Evolutionary conservation across 2,113 vertebrate genomes (phyloP), one percentile per base, ranked within the genome.

Genomic region (Arothron firmamentum): DNA sequence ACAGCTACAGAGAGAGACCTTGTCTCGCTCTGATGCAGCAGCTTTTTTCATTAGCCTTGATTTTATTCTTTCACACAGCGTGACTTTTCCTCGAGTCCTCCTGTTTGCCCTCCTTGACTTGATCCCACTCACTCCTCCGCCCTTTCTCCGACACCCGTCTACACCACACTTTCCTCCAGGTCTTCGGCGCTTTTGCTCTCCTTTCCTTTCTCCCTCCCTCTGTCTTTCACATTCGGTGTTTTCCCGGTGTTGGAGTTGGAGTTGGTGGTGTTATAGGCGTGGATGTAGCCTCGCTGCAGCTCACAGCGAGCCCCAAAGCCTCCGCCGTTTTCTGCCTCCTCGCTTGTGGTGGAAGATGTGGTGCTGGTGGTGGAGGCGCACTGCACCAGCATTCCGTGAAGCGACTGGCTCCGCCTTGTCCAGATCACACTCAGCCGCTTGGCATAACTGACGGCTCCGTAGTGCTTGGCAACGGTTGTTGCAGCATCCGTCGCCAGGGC

Each of bases 161-260:
- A 96, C 45, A 96, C 94, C 57, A 95, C 89, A 2, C 94, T 95
- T 80, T 95, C 94, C 70, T 95, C 94, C 66, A 96, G 85, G 70
- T 93, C 89, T 52, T 93, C 91, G 0, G 72, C 65, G 6, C 76
- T 70, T 42, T 42, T 75, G 0, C 74, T 71, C 0, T 78, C 80
- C 48, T 80, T 82, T 4, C 60, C 80, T 18, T 79, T 80, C 48
- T 83, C 84, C 28, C 38, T 72, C 16, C 52, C 67, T 49, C 15
- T 74, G 13, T 83, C 83, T 59, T 77, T 80, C 41, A 49, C 56
- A 3, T 18, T 31, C 19, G 20, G 52, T 3, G 53, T 53, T 48
- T 69, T 83, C 51, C 59, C 77, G 3, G 67, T 59, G 82, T 90
- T 91, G 1, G 87, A 88, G 77, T 90, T 90, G 62, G 90, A 88